Base-by-base conservation (phyloP, 2,888 invertebrate genomes). In the Pogonocherus hispidulus region DNA sequence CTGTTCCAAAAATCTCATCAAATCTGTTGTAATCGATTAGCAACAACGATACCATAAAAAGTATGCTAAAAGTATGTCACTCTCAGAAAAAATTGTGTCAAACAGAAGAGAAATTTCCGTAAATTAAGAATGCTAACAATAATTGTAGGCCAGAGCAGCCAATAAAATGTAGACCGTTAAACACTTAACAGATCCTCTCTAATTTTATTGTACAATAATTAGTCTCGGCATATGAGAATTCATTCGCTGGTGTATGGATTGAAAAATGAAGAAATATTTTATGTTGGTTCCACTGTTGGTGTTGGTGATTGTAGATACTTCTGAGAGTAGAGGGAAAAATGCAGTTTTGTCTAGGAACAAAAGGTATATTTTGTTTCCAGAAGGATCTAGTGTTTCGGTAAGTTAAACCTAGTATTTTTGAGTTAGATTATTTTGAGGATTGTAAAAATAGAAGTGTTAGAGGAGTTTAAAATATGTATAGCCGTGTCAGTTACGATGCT, bases 351-450 rank as follows among this genome's bases (percentile, higher is more conserved):
- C 54, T 14, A 41, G 73, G 23, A 60, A 63, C 37, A 69, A 63
- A 59, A 56, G 73, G 9, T 73, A 52, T 56, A 41, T 73, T n/a
- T 14, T 68, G 0, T 73, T 66, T 63, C 73, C 73, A 1, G 64
- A 66, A 18, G 57, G 49, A 16, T 32, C 62, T 23, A 62, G 62
- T 37, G 22, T 62, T 16, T 51, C 62, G 19, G 62, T 62, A 62
- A 51, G 62, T 62, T 8, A 8, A 57, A 32, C 19, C 9, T 23
- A 46, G 18, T 41, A 52, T 32, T 22, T 11, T 56, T n/a, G 19
- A 19, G 47, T 18, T 16, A 27, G 32, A 19, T 16, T 32, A 11
- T 32, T 27, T 27, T 27, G 27, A 27, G 27, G 27, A 27, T n/a
- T n/a, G n/a, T n/a, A n/a, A n/a, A n/a, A n/a, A n/a, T n/a, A n/a